phyloP scores from a whole-genome alignment of 2,797 vertebrate species.

The Paguma larvata region DNA sequence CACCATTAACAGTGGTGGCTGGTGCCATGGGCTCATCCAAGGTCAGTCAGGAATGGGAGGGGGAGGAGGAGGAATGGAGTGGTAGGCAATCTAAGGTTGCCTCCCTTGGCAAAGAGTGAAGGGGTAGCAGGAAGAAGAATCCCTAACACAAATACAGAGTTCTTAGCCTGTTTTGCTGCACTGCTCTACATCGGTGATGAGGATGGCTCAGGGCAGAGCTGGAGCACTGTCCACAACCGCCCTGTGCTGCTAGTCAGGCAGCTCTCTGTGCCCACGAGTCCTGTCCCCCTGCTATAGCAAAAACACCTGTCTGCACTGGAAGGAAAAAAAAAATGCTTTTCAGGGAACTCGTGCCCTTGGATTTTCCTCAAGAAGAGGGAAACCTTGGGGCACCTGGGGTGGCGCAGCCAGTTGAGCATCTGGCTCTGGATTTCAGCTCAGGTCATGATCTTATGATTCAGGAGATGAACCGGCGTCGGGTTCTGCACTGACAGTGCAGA shows the following conservation, averaged over 20 bases:
- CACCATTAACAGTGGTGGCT: neutral
- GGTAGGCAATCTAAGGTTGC: neutral
- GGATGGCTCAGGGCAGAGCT: neutral
- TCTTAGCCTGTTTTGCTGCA: neutral
- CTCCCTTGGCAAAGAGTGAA: neutral
- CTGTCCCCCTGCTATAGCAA: no score
- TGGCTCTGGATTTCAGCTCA: no score
- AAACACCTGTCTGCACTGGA: no score
- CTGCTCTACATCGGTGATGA: neutral
- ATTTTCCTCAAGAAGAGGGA: conserved; percentile 3
- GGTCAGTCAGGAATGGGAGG: neutral
- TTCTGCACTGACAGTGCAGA: no score
- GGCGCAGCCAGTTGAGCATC: no score
- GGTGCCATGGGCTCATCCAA: neutral
- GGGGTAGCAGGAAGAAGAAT: neutral
- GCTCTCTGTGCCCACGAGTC: neutral
- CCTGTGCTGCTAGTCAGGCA: neutral
- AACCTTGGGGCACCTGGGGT: no score
- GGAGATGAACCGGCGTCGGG: no score
- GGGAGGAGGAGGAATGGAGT: neutral
- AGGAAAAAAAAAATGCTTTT: neutral
- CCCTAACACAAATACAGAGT: neutral
- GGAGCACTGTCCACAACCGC: neutral
- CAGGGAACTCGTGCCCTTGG: neutral
- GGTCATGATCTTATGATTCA: no score